Conservation (phyloP, 2,113 vertebrate genomes). For the Semnornis frantzii region DNA sequence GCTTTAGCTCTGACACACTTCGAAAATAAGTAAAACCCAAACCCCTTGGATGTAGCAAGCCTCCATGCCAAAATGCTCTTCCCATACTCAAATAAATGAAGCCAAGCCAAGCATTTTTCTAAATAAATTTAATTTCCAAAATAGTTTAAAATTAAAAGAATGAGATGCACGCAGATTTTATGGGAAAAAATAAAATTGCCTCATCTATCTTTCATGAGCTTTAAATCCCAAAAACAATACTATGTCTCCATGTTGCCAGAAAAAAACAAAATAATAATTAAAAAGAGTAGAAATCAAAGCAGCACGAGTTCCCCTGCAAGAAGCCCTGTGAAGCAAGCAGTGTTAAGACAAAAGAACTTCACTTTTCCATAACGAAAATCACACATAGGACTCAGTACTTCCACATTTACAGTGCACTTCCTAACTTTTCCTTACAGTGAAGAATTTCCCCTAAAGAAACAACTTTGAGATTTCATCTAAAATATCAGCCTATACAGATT, state of each 20-base stretch:
- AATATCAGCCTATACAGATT: slow-evolving; percentile 55
- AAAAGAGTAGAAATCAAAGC: not conserved
- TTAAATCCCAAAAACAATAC: not conserved
- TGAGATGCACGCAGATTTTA: not conserved
- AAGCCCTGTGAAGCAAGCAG: slow-evolving; percentile 38
- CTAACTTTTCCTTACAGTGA: slow-evolving; percentile 55
- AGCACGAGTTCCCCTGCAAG: not conserved
- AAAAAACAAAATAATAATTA: not conserved
- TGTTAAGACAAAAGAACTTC: slow-evolving; percentile 60
- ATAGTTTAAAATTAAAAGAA: slow-evolving; percentile 5
- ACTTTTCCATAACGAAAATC: slow-evolving; percentile 69
- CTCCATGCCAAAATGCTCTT: not conserved
- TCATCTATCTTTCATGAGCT: not conserved
- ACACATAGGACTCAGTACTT: slow-evolving; percentile 66
- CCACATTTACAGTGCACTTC: slow-evolving; percentile 61
- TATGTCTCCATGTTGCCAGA: not conserved
- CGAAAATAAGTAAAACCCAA: not conserved
- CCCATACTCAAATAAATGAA: too few relatives aligned
- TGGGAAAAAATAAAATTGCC: not conserved
- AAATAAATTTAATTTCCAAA: slow-evolving; percentile 45
- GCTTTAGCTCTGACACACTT: not conserved
- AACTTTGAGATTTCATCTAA: slow-evolving; percentile 54
- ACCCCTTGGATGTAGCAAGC: not conserved
- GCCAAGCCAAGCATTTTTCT: not conserved
- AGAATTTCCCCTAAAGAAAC: slow-evolving; percentile 54